A percentile compares a stretch with the other conserved stretches of the same genome.
phyloP scores from a whole-genome alignment of 2,113 vertebrate species.

The Odocoileus virginianus region DNA sequence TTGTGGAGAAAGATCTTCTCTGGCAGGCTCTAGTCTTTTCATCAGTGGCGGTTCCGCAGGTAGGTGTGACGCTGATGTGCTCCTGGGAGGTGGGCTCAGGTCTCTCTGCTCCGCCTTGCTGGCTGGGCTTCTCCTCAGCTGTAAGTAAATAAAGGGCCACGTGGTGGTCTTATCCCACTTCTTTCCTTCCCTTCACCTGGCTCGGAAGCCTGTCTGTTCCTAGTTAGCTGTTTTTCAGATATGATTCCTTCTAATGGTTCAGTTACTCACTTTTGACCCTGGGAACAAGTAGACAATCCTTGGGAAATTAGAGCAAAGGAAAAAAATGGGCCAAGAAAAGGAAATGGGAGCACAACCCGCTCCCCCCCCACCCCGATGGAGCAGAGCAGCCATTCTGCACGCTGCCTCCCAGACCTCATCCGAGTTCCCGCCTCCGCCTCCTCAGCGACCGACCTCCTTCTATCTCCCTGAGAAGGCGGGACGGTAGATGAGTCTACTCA shows the following conservation, averaged over 20 bases:
- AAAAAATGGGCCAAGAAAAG: background rate
- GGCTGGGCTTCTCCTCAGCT: background rate
- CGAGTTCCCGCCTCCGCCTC: background rate
- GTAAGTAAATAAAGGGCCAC: background rate
- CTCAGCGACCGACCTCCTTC: background rate
- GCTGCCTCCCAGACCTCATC: background rate
- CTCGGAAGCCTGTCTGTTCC: background rate
- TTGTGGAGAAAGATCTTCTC: background rate
- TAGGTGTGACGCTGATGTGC: background rate
- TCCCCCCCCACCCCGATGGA: background rate
- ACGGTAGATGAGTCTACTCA: background rate
- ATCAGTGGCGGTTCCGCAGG: too few relatives aligned
- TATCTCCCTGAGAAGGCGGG: background rate
- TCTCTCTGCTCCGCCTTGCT: background rate
- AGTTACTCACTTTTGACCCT: background rate
- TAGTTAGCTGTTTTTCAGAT: background rate
- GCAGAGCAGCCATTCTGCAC: background rate
- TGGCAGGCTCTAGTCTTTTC: background rate
- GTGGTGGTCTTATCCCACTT: background rate
- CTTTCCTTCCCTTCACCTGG: too few relatives aligned
- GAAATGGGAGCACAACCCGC: background rate
- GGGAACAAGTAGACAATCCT: background rate
- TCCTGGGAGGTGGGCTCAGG: background rate
- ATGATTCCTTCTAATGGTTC: background rate
- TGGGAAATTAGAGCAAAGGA: background rate